Evolutionary conservation across 2,113 vertebrate species (phyloP).

Genomic region (Gnathonemus echidnorhynchus): DNA sequence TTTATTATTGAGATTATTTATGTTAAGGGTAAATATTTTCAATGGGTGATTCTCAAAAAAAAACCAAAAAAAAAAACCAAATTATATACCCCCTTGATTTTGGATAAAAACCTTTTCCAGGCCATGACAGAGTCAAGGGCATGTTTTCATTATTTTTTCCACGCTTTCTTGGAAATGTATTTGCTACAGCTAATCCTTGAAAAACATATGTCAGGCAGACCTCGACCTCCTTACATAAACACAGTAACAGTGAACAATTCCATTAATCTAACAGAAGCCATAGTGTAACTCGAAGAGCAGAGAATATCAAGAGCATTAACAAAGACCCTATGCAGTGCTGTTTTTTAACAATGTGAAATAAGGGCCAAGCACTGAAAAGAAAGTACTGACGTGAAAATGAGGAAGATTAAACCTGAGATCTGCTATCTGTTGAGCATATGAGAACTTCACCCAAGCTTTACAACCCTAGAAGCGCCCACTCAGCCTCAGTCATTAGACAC

Average conservation of each 20-base stretch:
- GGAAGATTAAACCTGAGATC: not conserved
- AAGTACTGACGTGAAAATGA: not conserved
- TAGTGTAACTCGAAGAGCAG: conserved; percentile 8
- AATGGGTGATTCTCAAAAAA: not conserved
- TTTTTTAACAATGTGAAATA: conserved; percentile 12
- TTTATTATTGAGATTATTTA: not conserved
- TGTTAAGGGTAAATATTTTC: not conserved
- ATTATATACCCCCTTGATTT: not conserved
- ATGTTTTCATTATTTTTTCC: not conserved
- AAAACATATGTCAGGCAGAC: not conserved
- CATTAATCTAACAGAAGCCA: not conserved
- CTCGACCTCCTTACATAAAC: conserved; percentile 1
- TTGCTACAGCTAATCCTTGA: not conserved
- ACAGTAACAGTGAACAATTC: not conserved
- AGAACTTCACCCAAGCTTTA: not conserved
- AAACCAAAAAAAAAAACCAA: not conserved
- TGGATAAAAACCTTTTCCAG: not conserved
- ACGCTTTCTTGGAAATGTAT: not conserved
- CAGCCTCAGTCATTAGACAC: not conserved
- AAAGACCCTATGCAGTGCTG: not conserved
- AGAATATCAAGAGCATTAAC: not conserved
- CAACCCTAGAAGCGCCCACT: not conserved
- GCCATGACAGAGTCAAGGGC: not conserved
- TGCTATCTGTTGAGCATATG: not conserved
- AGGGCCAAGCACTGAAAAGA: conserved; percentile 4